Percentiles rank a stretch among this genome's conserved stretches.
These are phyloP conservation scores for Thinocorus orbignyianus DNA, from an alignment of 2,113 vertebrate genomes.

Conservation along the genomic window DNA sequence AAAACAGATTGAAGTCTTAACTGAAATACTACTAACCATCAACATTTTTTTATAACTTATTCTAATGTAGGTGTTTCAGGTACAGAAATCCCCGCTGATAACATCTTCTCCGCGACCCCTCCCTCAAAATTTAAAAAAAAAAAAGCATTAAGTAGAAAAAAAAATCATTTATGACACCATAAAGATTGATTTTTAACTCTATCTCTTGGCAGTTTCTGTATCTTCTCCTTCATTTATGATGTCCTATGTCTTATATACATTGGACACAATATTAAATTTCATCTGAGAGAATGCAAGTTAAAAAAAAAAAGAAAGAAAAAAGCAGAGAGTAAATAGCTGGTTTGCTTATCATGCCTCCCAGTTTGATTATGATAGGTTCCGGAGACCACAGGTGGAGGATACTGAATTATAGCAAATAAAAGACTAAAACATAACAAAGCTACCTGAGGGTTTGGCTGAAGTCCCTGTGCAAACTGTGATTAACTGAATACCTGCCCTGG, in stretches of 20 bases:
- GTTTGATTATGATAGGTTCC: conserved; percentile 48
- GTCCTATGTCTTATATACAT: not conserved
- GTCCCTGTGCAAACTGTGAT: conserved; percentile 72
- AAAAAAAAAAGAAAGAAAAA: not conserved
- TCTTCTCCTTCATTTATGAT: not conserved
- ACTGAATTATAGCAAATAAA: conserved; percentile 66
- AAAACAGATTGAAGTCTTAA: not conserved
- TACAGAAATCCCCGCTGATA: not conserved
- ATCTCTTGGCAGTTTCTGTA: not conserved
- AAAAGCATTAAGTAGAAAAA: not conserved
- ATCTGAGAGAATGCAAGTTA: not conserved
- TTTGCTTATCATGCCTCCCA: conserved; percentile 26
- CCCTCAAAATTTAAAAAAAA: too few relatives aligned
- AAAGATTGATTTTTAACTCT: not conserved
- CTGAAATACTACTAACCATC: not conserved
- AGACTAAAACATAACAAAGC: conserved; percentile 57
- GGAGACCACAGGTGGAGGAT: conserved; percentile 51
- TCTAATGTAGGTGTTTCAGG: not conserved
- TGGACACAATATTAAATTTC: not conserved
- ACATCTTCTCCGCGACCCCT: rapidly evolving
- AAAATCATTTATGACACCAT: not conserved
- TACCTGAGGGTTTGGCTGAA: conserved; percentile 78
- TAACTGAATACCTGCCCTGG: conserved; percentile 81
- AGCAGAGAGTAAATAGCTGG: not conserved
- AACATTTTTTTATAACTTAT: not conserved